Evolutionary conservation across 2,888 invertebrate genomes (phyloP).

Genomic region (Mylabris sibirica): DNA sequence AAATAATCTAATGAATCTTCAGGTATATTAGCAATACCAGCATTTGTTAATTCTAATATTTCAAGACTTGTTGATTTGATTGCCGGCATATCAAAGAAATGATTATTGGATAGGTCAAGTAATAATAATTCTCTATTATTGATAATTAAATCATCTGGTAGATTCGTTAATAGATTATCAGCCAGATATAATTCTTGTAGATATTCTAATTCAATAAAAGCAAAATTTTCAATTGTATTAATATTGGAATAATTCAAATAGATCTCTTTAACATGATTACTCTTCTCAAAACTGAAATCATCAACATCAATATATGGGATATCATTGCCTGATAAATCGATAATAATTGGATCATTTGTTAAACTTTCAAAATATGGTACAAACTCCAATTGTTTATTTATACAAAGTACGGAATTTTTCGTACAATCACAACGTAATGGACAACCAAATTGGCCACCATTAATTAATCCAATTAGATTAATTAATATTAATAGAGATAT

Average conservation of each 20-base stretch:
- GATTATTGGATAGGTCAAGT: conserved; percentile 55
- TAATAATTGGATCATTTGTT: conserved; percentile 46
- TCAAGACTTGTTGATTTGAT: conserved; percentile 52
- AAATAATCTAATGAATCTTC: conserved; percentile 46
- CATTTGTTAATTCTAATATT: conserved; percentile 51
- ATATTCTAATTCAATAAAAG: conserved; percentile 51
- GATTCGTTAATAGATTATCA: conserved; percentile 50
- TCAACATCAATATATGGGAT: conserved; percentile 48
- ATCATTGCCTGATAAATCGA: conserved; percentile 56
- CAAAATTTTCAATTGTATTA: conserved; percentile 47
- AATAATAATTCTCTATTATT: conserved; percentile 50
- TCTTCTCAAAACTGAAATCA: conserved; percentile 51
- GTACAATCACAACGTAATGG: conserved; percentile 51
- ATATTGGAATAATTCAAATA: conserved; percentile 53
- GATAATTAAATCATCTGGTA: conserved; percentile 49
- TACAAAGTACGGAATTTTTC: conserved; percentile 48
- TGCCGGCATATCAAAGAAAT: conserved; percentile 51
- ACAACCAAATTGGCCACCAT: conserved; percentile 38
- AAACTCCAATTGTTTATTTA: conserved; percentile 44
- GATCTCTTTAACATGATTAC: conserved; percentile 49
- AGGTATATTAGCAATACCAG: conserved; percentile 50
- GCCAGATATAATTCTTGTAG: conserved; percentile 56
- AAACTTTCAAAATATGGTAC: conserved; percentile 52
- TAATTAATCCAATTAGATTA: conserved; percentile 13
- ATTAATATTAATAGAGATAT: neutral